Percentiles rank a stretch among this genome's conserved stretches.
These are phyloP conservation scores for Zapornia atra DNA, from an alignment of 2,113 vertebrate genomes.

Conservation along the genomic window DNA sequence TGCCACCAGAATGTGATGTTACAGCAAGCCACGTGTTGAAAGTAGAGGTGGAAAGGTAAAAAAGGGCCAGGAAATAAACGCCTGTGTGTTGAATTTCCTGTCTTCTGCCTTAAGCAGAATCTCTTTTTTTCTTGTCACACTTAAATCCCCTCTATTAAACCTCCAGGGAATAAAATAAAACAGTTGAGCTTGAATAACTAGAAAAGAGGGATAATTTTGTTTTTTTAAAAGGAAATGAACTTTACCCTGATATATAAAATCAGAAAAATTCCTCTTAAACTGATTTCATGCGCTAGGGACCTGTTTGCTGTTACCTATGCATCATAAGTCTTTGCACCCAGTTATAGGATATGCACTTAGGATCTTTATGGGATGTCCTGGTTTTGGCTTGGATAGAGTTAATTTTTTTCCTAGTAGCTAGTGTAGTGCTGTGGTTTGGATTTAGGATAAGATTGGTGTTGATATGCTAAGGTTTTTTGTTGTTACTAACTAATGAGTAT, in stretches of 20 bases:
- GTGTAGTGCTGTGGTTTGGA: too few species aligned
- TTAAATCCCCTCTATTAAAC: not conserved
- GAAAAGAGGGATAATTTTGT: not conserved
- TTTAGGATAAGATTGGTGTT: too few species aligned
- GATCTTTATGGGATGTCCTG: not conserved
- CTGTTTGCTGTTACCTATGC: not conserved
- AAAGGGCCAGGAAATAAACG: not conserved
- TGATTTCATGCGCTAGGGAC: not conserved
- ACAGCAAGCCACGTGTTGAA: not conserved
- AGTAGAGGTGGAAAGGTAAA: not conserved
- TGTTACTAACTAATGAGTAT: too few species aligned
- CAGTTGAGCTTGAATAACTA: not conserved
- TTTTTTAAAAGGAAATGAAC: not conserved
- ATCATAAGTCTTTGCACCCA: not conserved
- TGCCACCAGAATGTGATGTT: not conserved
- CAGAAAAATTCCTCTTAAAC: not conserved
- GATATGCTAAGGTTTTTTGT: too few species aligned
- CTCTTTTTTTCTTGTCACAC: not conserved
- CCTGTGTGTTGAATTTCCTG: not conserved
- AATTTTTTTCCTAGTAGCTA: too few species aligned
- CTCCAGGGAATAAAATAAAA: not conserved
- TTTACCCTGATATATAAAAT: not conserved
- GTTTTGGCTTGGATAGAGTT: too few species aligned
- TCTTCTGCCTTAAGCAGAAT: not conserved
- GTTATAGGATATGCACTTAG: not conserved